A percentile compares a stretch with the other conserved stretches of the same genome.
phyloP scores from a whole-genome alignment of 1,140 invertebrate genomes.

The Trypoxylus dichotomus region DNA sequence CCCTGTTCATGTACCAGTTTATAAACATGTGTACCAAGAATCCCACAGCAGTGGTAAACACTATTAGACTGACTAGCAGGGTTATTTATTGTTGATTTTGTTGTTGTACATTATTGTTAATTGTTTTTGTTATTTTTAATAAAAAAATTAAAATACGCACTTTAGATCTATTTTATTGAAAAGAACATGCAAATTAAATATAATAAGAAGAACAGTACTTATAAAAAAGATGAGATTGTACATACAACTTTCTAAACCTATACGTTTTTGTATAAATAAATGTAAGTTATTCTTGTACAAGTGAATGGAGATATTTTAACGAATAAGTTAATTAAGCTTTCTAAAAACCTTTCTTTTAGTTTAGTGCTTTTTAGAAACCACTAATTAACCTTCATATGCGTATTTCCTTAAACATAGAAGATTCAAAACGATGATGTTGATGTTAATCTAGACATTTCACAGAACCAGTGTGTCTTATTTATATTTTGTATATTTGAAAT shows the following conservation, averaged over 20 bases:
- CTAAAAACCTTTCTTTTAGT: too few relatives aligned
- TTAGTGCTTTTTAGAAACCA: too few relatives aligned
- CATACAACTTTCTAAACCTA: not conserved
- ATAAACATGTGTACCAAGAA: conserved; percentile 75
- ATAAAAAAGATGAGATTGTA: not conserved
- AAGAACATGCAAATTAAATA: too few relatives aligned
- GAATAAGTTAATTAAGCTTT: too few relatives aligned
- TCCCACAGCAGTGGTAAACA: conserved; percentile 5
- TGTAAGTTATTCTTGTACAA: not conserved
- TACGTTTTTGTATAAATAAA: not conserved
- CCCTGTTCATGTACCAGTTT: conserved; percentile 77
- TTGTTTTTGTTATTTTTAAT: not conserved
- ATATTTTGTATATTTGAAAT: too few relatives aligned
- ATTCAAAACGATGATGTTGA: too few relatives aligned
- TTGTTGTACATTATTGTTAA: conserved; percentile 18
- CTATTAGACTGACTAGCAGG: conserved; percentile 25
- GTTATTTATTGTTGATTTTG: conserved; percentile 23
- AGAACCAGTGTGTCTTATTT: too few relatives aligned
- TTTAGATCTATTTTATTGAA: not conserved
- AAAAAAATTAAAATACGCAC: not conserved
- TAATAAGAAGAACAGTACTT: not conserved
- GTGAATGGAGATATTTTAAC: not conserved
- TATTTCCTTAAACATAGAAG: too few relatives aligned
- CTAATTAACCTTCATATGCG: too few relatives aligned
- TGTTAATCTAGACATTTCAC: too few relatives aligned